Base-by-base conservation (phyloP, 1,140 invertebrate genomes). In the Trypoxylus dichotomus region DNA sequence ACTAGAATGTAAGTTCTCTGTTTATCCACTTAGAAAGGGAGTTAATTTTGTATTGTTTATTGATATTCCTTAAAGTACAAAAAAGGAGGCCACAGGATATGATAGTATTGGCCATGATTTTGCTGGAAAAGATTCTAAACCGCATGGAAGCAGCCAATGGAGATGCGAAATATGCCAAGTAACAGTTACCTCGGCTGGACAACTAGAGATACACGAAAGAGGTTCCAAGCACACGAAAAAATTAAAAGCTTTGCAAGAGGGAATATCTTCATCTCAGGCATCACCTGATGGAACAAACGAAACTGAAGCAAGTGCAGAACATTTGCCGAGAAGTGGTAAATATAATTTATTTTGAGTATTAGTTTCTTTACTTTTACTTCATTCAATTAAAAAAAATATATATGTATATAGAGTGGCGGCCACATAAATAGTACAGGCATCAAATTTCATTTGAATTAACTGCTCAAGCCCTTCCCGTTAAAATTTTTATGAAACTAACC, bases 121-220 rank as follows among this genome's bases (percentile, higher is more conserved):
- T n/a, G 13, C 43, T 15, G 15, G n/a, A 19, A 47, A 47, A 47
- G n/a, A 47, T 37, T 5, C 32, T 5, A 37, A 37, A 37, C 5
- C 32, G 11, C 11, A 47, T 15, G 1, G 8, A 13, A 47, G 3
- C n/a, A 42, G 5, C 11, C 3, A 47, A 13, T 47, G 43, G 43
- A 47, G n/a, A 25, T 88, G 87, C 77, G 82, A 83, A 13, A 74
- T 88, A 6, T 88, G 88, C 80, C 82, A 85, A 29, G 84, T 88
- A 3, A 80, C 79, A 15, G 85, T 85, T 0, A 87, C 86, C 13
- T 88, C 86, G 1, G 78, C 83, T 15, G 81, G 84, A 1, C 87
- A 88, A 74, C 83, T 88, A 76, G 78, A 86, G 75, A 84, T 83
- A 77, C 88, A 88, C 80, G 79, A 84, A 75, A 81, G 82, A 5